Percentiles rank a stretch among this genome's conserved stretches.
Conservation (phyloP, 2,113 vertebrate species). For the Arenaria interpres region DNA sequence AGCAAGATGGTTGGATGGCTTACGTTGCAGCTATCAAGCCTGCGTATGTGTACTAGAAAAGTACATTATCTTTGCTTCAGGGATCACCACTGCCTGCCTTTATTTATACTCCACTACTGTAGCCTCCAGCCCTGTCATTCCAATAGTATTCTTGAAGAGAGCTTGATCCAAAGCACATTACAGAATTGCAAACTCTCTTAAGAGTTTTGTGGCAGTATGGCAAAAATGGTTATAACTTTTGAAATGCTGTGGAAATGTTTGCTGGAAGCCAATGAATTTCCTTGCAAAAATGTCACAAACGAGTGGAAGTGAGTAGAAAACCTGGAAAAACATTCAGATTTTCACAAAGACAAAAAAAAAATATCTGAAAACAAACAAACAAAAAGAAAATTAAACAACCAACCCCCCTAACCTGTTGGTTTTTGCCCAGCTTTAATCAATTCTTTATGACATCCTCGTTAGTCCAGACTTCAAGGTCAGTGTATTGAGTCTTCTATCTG, state of each 20-base stretch:
- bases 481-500: slow-evolving; percentile 53
- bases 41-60: slow-evolving; percentile 42
- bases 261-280: slow-evolving; percentile 17
- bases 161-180: slow-evolving; percentile 56
- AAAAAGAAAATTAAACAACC: background rate
- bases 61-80: slow-evolving; percentile 63
- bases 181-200: slow-evolving; percentile 47
- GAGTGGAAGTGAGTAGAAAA: background rate
- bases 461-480: slow-evolving; percentile 43
- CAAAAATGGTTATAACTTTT: slow-evolving; percentile 61
- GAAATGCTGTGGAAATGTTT: slow-evolving; percentile 41
- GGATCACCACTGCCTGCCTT: slow-evolving; percentile 60
- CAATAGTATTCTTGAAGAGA: slow-evolving; percentile 46
- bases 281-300: background rate
- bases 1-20: slow-evolving; percentile 12
- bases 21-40: slow-evolving; percentile 20
- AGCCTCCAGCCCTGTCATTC: slow-evolving; percentile 59
- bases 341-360: background rate
- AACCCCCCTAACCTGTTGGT: background rate
- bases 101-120: slow-evolving; percentile 48
- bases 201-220: slow-evolving; percentile 57
- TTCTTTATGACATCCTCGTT: slow-evolving; percentile 55
- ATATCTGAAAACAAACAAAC: background rate
- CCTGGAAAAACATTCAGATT: background rate
- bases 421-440: slow-evolving; percentile 64